A percentile compares a stretch with the other conserved stretches of the same genome.
Evolutionary conservation across 2,888 invertebrate genomes (phyloP).

Genomic region (Drosophila flavopinicola): DNA sequence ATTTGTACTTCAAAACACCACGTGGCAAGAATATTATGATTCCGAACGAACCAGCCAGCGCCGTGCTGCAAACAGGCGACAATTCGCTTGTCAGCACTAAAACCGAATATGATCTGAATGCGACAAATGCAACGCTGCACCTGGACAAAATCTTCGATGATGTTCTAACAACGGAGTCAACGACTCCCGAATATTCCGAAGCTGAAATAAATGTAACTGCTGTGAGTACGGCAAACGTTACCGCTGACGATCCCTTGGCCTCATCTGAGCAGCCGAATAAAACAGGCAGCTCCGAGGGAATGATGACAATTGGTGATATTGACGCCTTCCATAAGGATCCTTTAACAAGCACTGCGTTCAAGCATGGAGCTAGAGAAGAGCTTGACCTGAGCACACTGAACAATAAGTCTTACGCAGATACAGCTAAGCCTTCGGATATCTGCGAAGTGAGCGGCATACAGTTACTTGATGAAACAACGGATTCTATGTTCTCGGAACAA

Average conservation of each 20-base stretch:
- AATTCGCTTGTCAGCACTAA: conserved; percentile 56
- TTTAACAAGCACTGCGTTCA: conserved; percentile 60
- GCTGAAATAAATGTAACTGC: conserved; percentile 53
- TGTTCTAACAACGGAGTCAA: conserved; percentile 48
- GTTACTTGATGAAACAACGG: conserved; percentile 75
- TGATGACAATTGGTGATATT: conserved; percentile 42
- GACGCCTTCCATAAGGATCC: conserved; percentile 51
- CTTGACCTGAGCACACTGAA: background rate
- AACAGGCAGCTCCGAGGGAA: conserved; percentile 43
- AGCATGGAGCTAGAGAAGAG: conserved; percentile 22
- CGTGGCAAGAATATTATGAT: conserved; percentile 81
- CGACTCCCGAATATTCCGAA: conserved; percentile 36
- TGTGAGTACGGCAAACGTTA: conserved; percentile 13
- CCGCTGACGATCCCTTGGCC: conserved; percentile 64
- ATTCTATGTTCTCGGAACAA: conserved; percentile 74
- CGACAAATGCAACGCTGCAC: conserved; percentile 60
- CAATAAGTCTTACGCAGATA: conserved; percentile 9
- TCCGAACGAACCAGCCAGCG: conserved; percentile 79
- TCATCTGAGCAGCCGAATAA: conserved; percentile 21
- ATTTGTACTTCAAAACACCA: conserved; percentile 80
- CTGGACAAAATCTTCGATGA: conserved; percentile 81
- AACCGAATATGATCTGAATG: conserved; percentile 79
- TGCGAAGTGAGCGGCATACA: conserved; percentile 81
- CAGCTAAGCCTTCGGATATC: conserved; percentile 4
- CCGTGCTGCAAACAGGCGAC: conserved; percentile 64